phyloP scores from a whole-genome alignment of 2,888 invertebrate genomes.

The Rotaria macrura region DNA sequence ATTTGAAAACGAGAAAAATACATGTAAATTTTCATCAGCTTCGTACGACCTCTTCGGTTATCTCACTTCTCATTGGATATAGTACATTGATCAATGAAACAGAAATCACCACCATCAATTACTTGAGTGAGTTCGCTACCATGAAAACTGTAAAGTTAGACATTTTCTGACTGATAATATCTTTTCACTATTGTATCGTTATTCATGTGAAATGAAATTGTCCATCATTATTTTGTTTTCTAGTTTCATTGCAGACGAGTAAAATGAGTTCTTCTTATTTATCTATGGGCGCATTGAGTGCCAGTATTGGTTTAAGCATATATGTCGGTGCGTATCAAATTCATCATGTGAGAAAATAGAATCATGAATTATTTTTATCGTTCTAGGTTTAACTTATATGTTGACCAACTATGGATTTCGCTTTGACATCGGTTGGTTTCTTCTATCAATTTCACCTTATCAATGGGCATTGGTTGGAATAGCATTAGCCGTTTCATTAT shows the following conservation, averaged over 20 bases:
- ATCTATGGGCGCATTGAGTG: neutral
- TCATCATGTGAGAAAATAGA: too few relatives aligned
- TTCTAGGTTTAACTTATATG: constrained; percentile 31
- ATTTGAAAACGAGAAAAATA: too few relatives aligned
- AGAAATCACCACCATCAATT: neutral
- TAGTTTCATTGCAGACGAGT: neutral
- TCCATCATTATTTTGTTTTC: neutral
- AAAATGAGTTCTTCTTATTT: neutral
- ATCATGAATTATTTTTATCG: neutral
- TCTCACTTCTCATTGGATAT: neutral
- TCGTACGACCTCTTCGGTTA: neutral
- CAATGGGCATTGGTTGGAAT: constrained; percentile 93
- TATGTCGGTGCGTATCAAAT: constrained; percentile 16
- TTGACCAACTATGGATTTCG: constrained; percentile 30
- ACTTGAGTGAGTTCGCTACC: neutral
- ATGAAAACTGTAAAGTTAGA: neutral
- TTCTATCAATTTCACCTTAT: constrained; percentile 76
- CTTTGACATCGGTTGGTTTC: constrained; percentile 63
- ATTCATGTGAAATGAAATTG: neutral
- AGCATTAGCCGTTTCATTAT: constrained; percentile 79
- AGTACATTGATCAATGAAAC: neutral
- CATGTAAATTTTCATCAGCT: too few relatives aligned
- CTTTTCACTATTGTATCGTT: neutral
- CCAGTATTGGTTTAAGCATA: neutral
- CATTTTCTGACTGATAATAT: neutral